Base-by-base conservation (phyloP, 2,888 invertebrate genomes). In the Lobophora halterata region DNA sequence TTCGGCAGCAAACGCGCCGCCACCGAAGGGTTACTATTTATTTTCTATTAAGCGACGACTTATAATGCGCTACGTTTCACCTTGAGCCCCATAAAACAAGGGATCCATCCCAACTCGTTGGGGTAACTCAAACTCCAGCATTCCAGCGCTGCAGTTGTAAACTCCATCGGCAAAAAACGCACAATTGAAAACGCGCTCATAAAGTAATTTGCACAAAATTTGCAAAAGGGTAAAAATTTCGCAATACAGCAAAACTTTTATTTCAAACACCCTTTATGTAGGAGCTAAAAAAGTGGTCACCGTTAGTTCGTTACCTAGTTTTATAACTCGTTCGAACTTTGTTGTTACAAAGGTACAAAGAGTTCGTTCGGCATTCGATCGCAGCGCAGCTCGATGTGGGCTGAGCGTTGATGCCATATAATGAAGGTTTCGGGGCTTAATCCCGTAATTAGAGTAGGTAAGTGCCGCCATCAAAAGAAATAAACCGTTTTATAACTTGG, bases 151-250 rank as follows among this genome's bases (percentile, higher is more conserved):
- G 63, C 70, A 69, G 70, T 79, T 77, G 73, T 79, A 79, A 80
- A 79, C 66, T 65, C 64, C 57, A 51, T 55, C 49, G 47, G 48
- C 57, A 75, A 79, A 80, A 81, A 79, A 75, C 58, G 58, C 51
- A 52, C 62, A 65, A 64, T 65, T 68, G 74, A 76, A 62, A 54
- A 62, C 58, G 52, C 59, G 65, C 79, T 77, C 82, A 82, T 86
- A 86, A 85, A 87, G 77, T 79, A 82, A 86, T 87, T 86, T 86
- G 81, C 82, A 69, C 79, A 85, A 82, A 43, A 80, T 81, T 85
- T 71, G 87, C 87, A 83, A 85, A 83, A 77, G 83, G 86, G 81
- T 85, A 53, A 79, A 64, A 75, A 70, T 70, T 71, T 55, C 58
- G 66, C 66, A 62, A 69, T 61, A 64, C 52, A 62, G 57, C 62